phyloP scores from a whole-genome alignment of 2,888 invertebrate genomes.

The Eurytoma adleriae region DNA sequence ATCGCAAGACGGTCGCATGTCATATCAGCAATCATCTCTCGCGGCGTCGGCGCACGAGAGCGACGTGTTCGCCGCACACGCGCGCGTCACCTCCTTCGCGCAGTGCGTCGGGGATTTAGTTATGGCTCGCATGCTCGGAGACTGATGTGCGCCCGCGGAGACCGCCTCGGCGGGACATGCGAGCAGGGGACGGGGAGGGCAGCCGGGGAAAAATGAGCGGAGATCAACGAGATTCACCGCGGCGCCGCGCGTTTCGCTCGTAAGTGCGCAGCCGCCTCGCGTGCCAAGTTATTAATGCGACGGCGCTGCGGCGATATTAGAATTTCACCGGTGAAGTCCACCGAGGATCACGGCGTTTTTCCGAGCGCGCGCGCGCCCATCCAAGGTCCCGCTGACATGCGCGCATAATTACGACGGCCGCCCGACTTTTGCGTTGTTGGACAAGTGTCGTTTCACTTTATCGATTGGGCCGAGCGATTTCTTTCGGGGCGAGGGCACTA shows the following conservation, averaged over 20 bases:
- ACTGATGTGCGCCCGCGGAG: slow-evolving; percentile 73
- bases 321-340: not conserved
- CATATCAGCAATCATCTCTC: slow-evolving; percentile 75
- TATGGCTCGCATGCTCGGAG: slow-evolving; percentile 74
- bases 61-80: not conserved
- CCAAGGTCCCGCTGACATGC: not conserved
- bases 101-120: slow-evolving; percentile 66
- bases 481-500: no score
- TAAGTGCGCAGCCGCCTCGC: not conserved
- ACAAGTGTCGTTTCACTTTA: no score
- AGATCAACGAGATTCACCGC: slow-evolving; percentile 58
- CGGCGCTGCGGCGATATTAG: slow-evolving; percentile 3
- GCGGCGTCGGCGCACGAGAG: slow-evolving; percentile 58
- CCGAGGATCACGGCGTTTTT: not conserved
- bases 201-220: slow-evolving; percentile 51
- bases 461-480: no score
- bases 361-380: not conserved
- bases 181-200: slow-evolving; percentile 56
- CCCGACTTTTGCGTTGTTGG: no score
- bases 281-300: slow-evolving; percentile 1
- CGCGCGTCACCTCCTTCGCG: slow-evolving; percentile 1
- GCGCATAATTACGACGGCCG: no score
- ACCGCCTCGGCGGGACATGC: slow-evolving; percentile 76
- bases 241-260: slow-evolving; percentile 23
- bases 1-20: slow-evolving; percentile 75